Base-by-base conservation (phyloP, 2,888 invertebrate species). In the Holacanthella duospinosa region DNA sequence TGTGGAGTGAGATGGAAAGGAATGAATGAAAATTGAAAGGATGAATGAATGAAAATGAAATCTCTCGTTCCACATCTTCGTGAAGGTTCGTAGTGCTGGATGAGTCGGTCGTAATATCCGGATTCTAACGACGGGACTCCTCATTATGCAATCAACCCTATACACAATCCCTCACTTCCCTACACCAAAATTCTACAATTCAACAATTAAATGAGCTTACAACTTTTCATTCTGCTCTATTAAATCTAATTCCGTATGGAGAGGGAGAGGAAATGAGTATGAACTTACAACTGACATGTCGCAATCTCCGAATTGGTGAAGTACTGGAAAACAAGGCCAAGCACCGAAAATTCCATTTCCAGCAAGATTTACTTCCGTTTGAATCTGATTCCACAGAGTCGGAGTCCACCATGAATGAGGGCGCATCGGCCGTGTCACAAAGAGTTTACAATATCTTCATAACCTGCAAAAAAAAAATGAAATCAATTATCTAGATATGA, bases 351-450 rank as follows among this genome's bases (percentile, higher is more conserved):
- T 68, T 69, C 65, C 69, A 64, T 56, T 66, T 67, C 69, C 69
- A 69, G 66, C 67, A 69, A 62, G 69, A 68, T 65, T 69, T 64
- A 66, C 66, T 67, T 64, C 61, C 67, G 58, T 61, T 67, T 43
- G 43, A 58, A 59, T 66, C 69, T 59, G 64, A 64, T 58, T 67
- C 66, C 55, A 21, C 21, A 48, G 67, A 68, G 53, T 68, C 68
- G 60, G 68, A 68, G 67, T 68, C 67, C 65, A 65, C 64, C 68
- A 68, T 68, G 65, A 67, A 56, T 16, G 19, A 28, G 6, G 43
- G 43, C 1, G 16, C 24, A 59, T 36, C 12, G 44, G 43, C 59
- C n/a, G 29, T 6, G 19, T 56, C 56, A n/a, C 28, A 24, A 4
- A 6, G 21, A n/a, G 4, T 4, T 21, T 4, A 4, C 19, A 21